Conservation (phyloP, 92 coral and sea anemone species). For the Paragorgia papillata region DNA sequence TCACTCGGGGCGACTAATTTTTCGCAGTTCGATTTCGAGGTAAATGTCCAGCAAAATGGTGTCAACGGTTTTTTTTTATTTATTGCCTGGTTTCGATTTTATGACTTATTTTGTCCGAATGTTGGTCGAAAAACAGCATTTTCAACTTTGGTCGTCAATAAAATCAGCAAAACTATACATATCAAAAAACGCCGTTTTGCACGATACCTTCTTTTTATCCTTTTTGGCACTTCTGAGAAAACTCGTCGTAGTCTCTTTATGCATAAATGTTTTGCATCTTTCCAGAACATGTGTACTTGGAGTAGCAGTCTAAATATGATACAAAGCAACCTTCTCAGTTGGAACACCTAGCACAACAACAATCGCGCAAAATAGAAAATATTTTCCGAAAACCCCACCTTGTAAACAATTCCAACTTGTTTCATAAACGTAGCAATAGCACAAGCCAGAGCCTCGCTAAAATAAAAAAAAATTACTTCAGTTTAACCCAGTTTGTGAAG, state of each 20-base stretch:
- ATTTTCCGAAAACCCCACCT: conserved; percentile 58
- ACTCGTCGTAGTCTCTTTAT: conserved; percentile 13
- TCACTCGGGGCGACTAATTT: too few relatives aligned
- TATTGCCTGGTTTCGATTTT: too few relatives aligned
- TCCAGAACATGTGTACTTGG: conserved; percentile 23
- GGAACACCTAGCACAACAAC: neutral
- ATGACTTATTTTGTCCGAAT: too few relatives aligned
- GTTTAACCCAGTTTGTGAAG: too few relatives aligned
- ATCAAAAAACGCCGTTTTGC: too few relatives aligned
- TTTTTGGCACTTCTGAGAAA: conserved; percentile 39
- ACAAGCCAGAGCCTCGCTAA: conserved; percentile 88
- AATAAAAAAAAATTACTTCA: neutral
- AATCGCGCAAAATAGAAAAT: neutral
- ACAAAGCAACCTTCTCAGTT: neutral
- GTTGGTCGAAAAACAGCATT: too few relatives aligned
- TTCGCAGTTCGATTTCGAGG: too few relatives aligned
- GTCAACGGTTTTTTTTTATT: too few relatives aligned
- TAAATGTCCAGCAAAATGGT: too few relatives aligned
- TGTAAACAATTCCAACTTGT: conserved; percentile 84
- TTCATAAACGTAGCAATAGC: conserved; percentile 93
- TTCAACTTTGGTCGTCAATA: too few relatives aligned
- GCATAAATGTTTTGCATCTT: conserved; percentile 37
- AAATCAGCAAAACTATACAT: too few relatives aligned
- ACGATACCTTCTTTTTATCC: conserved; percentile 47
- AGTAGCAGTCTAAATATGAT: conserved; percentile 11